Base-by-base conservation (phyloP, 2,888 invertebrate genomes). In the Homarus gammarus region DNA sequence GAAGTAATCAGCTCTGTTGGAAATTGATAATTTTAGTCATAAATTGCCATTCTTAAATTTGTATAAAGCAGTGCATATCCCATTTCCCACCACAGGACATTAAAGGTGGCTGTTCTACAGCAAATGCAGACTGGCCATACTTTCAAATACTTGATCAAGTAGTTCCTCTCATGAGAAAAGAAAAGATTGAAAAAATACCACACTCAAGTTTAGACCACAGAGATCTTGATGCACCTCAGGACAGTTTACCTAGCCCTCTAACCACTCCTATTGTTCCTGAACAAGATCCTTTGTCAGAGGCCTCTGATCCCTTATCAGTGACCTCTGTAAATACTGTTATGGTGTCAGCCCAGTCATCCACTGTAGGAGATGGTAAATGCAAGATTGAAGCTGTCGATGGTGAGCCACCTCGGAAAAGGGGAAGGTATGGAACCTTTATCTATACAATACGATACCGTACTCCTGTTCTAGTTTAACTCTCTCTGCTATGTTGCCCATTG, bases 131-230 rank as follows among this genome's bases (percentile, higher is more conserved):
- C 31, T 89, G 89, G 89, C 84, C 84, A 27, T 79, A 89, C 78
- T 89, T 84, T 61, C 89, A 84, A 56, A 84, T 89, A 38, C 84
- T 89, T 40, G 89, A 89, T 73, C 79, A 84, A 31, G 73, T 89
- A 36, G 89, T 89, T n/a, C 89, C 89, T 27, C 84, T 89, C 18
- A 89, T 89, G 78, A 78, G 84, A 33, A 89, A 89, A 51, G 89
- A 89, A 33, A 79, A 78, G 61, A 79, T 89, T 5, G 89, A 84
- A 31, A 81, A 82, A 61, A 27, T 81, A 15, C 73, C 61, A 12
- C 5, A 1, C 2, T 77, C 77, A 77, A 44, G n/a, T 44, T 8
- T 44, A 44, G 77, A 77, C 6, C 22, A 40, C 27, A 6, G 22
- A 56, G 78, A 78, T 33, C 33, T 78, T 2, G 51, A 77, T 44